Base-by-base conservation (phyloP, 2,888 invertebrate species). In the Odontocerum albicorne region DNA sequence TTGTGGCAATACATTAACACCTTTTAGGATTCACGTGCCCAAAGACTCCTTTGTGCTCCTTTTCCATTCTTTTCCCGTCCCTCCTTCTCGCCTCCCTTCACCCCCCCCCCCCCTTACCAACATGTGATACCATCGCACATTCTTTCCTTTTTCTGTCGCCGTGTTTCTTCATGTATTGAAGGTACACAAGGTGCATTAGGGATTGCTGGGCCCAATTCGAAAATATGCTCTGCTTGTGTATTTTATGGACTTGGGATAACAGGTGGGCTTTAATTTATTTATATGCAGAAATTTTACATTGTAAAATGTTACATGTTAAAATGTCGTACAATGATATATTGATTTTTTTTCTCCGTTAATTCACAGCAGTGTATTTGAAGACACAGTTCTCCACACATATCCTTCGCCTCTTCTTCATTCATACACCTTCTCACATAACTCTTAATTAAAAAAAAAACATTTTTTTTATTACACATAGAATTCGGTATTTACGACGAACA, bases 1-100 rank as follows among this genome's bases (percentile, higher is more conserved):
- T 10, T 17, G n/a, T 52, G 47, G 59, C 52, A 62, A 65, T 69
- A 68, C 72, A 72, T 71, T 71, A 72, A 67, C 73, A 73, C 73
- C 73, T 72, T 66, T 56, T 57, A 55, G 22, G 52, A 27, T 50
- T 40, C 42, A 55, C 49, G 59, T 33, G 65, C 65, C 54, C 22
- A 17, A 4, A 27, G 6, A 27, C 6, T 27, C 27, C 27, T 27
- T 27, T 27, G 27, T 27, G 10, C 27, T 27, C 27, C 27, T 27
- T 27, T 27, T 27, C 27, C 27, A 27, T 27, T 27, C 27, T 27
- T 27, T 10, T 27, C 10, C 10, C 27, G 6, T 27, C 10, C 10
- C 27, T 27, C 6, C 27, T 27, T 7, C 27, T 10, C 27, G 6
- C 6, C 4, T 27, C 4, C 27, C 10, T 7, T 27, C 27, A 7